Base-by-base conservation (phyloP, 2,888 invertebrate genomes). In the Alcis repandata region DNA sequence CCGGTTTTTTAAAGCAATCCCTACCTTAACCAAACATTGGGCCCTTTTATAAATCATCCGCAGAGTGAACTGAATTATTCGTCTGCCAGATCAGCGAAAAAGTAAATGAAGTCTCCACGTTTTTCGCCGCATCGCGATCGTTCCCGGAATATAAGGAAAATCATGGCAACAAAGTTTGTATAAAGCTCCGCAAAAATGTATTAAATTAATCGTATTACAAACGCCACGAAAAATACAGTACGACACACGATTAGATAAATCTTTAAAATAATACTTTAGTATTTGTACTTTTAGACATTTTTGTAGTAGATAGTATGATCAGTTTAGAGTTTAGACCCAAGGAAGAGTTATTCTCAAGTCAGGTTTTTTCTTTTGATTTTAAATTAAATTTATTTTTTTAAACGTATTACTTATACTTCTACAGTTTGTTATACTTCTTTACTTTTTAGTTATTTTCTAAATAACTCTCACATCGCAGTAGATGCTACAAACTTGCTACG, bases 141-240 rank as follows among this genome's bases (percentile, higher is more conserved):
- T 56, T 64, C 56, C 49, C 56, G n/a, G 49, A 56, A 54, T 52
- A 43, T 60, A 38, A 7, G 11, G 46, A 53, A 22, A 63, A 56
- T 53, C 52, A 41, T 15, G 19, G 22, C 33, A 33, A 58, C 51
- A 40, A 36, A 48, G 33, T 53, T 63, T 59, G 49, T 54, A 43
- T 22, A 58, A 46, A 45, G 52, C 19, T 58, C 43, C 17, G 19
- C 15, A 41, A 49, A 59, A 59, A 49, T 59, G 53, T 49, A 49
- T 59, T 64, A 59, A 27, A 41, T 64, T 54, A 59, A 53, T 59
- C 52, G 43, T 32, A 52, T 56, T 40, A 40, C 49, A 49, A 53
- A 43, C 22, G 49, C 20, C 19, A 15, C 27, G 15, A 27, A 27
- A 48, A 38, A 53, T 38, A 49, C 17, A 15, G 19, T 33, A 41